Base-by-base conservation (phyloP, 2,113 vertebrate genomes). In the Vulpes vulpes region DNA sequence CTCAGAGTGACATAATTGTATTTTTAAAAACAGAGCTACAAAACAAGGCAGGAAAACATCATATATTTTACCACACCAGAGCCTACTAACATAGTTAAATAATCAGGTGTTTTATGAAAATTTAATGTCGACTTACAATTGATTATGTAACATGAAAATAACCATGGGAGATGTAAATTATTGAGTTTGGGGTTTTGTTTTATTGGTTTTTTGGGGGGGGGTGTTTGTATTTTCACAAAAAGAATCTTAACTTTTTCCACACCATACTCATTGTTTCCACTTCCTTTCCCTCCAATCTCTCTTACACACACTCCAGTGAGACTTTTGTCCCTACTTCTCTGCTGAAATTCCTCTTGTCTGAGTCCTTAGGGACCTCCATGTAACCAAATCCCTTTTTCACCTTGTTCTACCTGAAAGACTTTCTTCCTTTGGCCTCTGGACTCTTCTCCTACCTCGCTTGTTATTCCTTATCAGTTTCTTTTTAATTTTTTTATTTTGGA, bases 1-100 rank as follows among this genome's bases (percentile, higher is more conserved):
- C 73, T 97, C 69, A 74, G 35, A 91, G 89, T 91, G 94, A 97
- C 38, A 12, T 79, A 97, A 97, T 91, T 87, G 35, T 90, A 93
- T 98, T 98, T 97, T 96, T 88, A 93, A 96, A 97, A 97, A 32
- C 73, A 97, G 43, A 95, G 91, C 71, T 93, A 89, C 94, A 97
- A 97, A 97, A 97, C 93, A 96, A 97, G 69, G 32, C 82, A 83
- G 79, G 60, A 79, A 96, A 97, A 74, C 85, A 86, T 64, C n/a
- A 49, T 55, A 38, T 96, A 62, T 94, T 95, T 95, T 91, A 93
- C 69, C 67, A 89, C 22, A 94, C 19, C 78, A 97, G 82, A 93
- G 43, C 27, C 57, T 69, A 69, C 38, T 95, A 89, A 86, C 51
- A 89, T 94, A 86, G 35, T 97, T 93, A 76, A 90, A 59, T 76